Evolutionary conservation across 2,888 invertebrate species (phyloP), one percentile per base, ranked within the genome.

Genomic region (Prostheceraeus crozeri): DNA sequence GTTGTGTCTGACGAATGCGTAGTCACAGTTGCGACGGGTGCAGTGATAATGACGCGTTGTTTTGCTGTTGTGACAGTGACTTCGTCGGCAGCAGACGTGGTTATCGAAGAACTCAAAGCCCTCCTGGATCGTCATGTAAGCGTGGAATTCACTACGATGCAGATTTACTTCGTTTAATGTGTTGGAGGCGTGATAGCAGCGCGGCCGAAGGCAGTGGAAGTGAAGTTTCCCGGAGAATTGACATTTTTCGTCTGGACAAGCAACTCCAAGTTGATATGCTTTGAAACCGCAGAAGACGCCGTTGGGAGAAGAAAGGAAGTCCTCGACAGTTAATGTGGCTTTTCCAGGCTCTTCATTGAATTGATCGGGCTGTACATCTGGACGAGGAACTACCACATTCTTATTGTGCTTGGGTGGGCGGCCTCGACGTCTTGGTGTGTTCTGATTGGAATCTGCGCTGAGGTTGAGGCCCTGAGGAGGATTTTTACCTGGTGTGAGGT

Each of bases 321-420:
- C 31, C 35, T 62, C 45, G 21, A 30, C 14, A 1, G 57, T 59
- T 14, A 61, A 23, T 23, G 48, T 35, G 2, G 25, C 25, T 23
- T 30, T 31, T 3, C 28, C 23, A 10, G 28, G 4, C 16, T 54
- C 60, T 30, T 61, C 33, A 16, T 2, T 8, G 14, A 46, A 30
- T 28, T 36, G 54, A 16, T 58, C 52, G n/a, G 54, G 48, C 10
- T 46, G 35, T 2, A 59, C 63, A 25, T 70, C 68, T 6, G 72
- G 69, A 62, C 72, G 73, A 1, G 74, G 59, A 19, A 59, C 56
- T 23, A 14, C 19, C 4, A 59, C 54, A 28, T 59, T 36, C n/a
- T 54, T 57, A 3, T 33, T 58, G 75, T 93, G 93, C 79, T 94
- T 94, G 11, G 93, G 93, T n/a, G 94, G 94, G 63, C 94, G 81